Conservation (phyloP, 2,888 invertebrate species). For the Trichopria drosophilae region DNA sequence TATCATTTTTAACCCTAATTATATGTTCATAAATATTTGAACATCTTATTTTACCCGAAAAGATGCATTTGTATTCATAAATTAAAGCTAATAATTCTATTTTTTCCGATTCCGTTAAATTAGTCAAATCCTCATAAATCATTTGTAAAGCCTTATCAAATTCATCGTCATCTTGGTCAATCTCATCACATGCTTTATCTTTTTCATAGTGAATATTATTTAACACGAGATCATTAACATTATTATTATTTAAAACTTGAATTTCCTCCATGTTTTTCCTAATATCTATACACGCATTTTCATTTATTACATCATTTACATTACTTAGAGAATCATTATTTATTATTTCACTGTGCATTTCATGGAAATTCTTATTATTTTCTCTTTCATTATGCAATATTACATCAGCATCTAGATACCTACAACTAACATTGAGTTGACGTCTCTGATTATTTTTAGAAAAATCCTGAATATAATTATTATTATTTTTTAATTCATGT, state of each 20-base stretch:
- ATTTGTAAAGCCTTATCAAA: too few species aligned
- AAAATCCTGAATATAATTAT: slow-evolving; percentile 8
- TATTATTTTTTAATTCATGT: slow-evolving; percentile 5
- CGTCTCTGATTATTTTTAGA: slow-evolving; percentile 11
- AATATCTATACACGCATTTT: too few species aligned
- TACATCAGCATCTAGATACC: not conserved
- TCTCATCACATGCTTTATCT: too few species aligned
- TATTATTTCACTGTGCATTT: not conserved
- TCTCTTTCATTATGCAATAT: not conserved
- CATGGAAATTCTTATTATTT: not conserved
- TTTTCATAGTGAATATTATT: too few species aligned
- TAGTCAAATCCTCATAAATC: too few species aligned
- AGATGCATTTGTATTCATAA: slow-evolving; percentile 2
- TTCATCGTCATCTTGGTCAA: too few species aligned
- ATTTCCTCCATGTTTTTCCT: too few species aligned
- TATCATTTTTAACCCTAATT: slow-evolving; percentile 6
- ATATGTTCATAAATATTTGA: slow-evolving; percentile 6
- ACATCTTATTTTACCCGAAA: slow-evolving; percentile 5
- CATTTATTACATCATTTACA: too few species aligned
- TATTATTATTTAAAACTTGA: too few species aligned
- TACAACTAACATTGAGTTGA: not conserved
- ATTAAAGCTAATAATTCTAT: slow-evolving; percentile 1
- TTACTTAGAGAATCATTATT: too few species aligned
- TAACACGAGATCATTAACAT: too few species aligned
- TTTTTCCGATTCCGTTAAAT: too few species aligned